Evolutionary conservation across 2,113 vertebrate genomes (phyloP), one percentile per base, ranked within the genome.

Genomic region (Neotragus moschatus): DNA sequence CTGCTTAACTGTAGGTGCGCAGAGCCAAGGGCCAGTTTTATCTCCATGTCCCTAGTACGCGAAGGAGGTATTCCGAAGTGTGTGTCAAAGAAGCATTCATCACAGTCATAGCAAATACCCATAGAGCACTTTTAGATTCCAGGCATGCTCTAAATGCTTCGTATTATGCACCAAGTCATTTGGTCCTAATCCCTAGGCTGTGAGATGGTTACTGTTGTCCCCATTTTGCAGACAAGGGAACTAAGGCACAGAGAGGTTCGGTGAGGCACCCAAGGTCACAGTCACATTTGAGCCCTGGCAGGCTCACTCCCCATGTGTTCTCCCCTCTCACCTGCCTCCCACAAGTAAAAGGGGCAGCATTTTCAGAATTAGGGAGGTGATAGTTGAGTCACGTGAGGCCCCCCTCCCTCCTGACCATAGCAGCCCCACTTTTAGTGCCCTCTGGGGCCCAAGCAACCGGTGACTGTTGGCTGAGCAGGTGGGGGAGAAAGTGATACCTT

Each of bases 401-500:
- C 23, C 14, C 30, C 1, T 8, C 4, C 0, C 60, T 43, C 0
- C 6, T 36, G 80, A 45, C 8, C 39, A 45, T 61, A 30, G 23
- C 15, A 39, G 6, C 81, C 39, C 56, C 70, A 15, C 7, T 63
- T 66, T 80, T 30, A 0, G 56, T 45, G 47, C 84, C 70, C 80
- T 36, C 5, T 10, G 28, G 84, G 79, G 13, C 60, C 79, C 23
- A 6, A 55, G 60, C 73, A 60, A 60, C 70, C 21, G 6, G 86
- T 5, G 28, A 28, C 36, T 55, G n/a, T 45, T 25, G 51, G 61
- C 28, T 19, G 39, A 85, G 66, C 47, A 90, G 87, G 47, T 5
- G 9, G 66, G 43, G 47, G 75, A 58, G 93, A 93, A 94, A 96
- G 97, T 73, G n/a, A 15, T 17, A 2, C 60, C 25, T 92, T 56